Base-by-base conservation (phyloP, 1,140 invertebrate genomes). In the Camponotus pennsylvanicus region DNA sequence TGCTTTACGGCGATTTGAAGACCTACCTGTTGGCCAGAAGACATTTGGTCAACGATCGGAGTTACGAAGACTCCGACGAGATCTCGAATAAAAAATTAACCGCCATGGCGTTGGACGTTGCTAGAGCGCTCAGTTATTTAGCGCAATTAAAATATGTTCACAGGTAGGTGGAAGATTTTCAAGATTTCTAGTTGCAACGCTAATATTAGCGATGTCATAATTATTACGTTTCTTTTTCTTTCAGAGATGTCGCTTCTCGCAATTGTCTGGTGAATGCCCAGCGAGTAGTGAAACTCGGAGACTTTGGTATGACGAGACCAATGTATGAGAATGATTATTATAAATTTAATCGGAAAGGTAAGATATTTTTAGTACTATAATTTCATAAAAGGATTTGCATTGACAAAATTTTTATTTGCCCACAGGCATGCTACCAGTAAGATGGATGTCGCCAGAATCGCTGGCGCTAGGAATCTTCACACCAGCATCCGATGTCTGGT, bases 401-500 rank as follows among this genome's bases (percentile, higher is more conserved):
- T 55, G 1, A n/a, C 4, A 78, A 87, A 27, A 49, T 75, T 34
- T 52, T 52, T 75, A n/a, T 52, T 52, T 52, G 89, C 15, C 45
- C 69, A 27, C 27, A 96, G 96, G 97, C 18, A 97, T 98, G 96
- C 93, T 99, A 66, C 98, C 98, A 0, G 98, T 99, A 18, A 95
- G 98, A 90, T 99, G 98, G 98, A 99, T 99, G 98, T 96, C 98
- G 1, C 98, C 98, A 0, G 98, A 98, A 94, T 97, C 97, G 70
- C 93, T 98, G 3, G 96, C 95, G 0, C 94, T 97, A 11, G 98
- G 98, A n/a, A 95, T 98, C n/a, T 98, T 98, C 92, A 98, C 97
- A 8, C 96, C 97, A 13, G 97, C 97, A 5, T 98, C 98, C 0
- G 98, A 99, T 93, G 96, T 98, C 34, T 98, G 98, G 98, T 97